A percentile compares a stretch with the other conserved stretches of the same genome.
Conservation (phyloP, 2,888 invertebrate genomes). For the Theretra japonica region DNA sequence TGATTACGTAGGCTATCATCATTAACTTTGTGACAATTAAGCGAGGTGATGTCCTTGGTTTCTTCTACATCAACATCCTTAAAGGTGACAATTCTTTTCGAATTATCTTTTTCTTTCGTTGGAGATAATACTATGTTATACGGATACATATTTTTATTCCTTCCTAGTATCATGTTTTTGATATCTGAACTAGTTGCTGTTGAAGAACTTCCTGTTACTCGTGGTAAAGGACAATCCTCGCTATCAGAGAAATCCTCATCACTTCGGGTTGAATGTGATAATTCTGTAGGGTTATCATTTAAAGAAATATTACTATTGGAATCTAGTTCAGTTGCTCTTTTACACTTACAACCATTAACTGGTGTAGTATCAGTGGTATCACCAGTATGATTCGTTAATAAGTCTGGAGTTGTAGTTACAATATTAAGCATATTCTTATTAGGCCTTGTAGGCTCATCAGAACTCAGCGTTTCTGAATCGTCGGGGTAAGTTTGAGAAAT, state of each 20-base stretch:
- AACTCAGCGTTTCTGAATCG: constrained; percentile 74
- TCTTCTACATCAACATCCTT: constrained; percentile 49
- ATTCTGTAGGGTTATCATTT: constrained; percentile 31
- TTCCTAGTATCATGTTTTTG: constrained; percentile 74
- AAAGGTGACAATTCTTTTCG: constrained; percentile 68
- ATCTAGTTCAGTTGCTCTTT: background rate
- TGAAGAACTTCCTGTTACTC: constrained; percentile 55
- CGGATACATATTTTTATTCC: constrained; percentile 69
- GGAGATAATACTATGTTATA: constrained; percentile 78
- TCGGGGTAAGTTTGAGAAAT: constrained; percentile 82
- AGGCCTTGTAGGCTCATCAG: constrained; percentile 72
- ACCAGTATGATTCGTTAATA: constrained; percentile 84
- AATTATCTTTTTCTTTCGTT: constrained; percentile 58
- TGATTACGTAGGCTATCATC: constrained; percentile 12
- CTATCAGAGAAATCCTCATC: constrained; percentile 67
- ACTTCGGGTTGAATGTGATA: constrained; percentile 37
- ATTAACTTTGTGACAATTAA: background rate
- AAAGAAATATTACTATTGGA: background rate
- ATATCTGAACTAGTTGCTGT: constrained; percentile 57
- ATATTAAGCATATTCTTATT: constrained; percentile 39
- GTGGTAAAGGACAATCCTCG: constrained; percentile 64
- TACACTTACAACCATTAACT: constrained; percentile 36
- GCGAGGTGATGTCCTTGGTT: constrained; percentile 38
- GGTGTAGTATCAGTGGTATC: constrained; percentile 44
- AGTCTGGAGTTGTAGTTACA: constrained; percentile 80